Base-by-base conservation (phyloP, 2,888 invertebrate species). In the Uloborus plumipes region DNA sequence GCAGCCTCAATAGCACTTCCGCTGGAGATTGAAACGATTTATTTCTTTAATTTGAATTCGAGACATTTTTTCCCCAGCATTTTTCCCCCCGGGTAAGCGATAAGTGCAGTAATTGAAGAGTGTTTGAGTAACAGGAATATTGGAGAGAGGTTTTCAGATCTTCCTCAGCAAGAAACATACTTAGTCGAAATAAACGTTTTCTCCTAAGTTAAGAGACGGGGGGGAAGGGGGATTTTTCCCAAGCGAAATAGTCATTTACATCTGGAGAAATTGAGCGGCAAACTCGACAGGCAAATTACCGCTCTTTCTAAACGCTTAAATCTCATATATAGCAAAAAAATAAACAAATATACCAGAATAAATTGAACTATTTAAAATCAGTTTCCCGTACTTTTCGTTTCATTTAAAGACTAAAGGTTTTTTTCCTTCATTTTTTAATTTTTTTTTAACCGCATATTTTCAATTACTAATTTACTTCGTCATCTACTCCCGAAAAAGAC, bases 11-110 rank as follows among this genome's bases (percentile, higher is more conserved):
- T 74, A 64, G 75, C 81, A 74, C 81, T 81, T 81, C 81, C 75
- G 75, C 51, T 64, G 70, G 59, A 81, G 74, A 81, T 70, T 81
- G 81, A 75, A 81, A 71, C 75, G 75, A 81, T 81, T 81, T 81
- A 81, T 75, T 75, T 74, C 81, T 81, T 81, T 81, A 75, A 81
- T 81, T 81, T 81, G 81, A 81, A 81, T 81, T 75, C 75, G 55
- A 70, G 65, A 53, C 31, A 49, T 62, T 59, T 14, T 71, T 78
- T 62, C 22, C 55, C 58, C 64, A 15, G 26, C 26, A 55, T 39
- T 53, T 16, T 47, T 26, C 59, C 51, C 51, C 50, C 65, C 20
- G 3, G n/a, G 18, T 31, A 55, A 71, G 75, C 75, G 81, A 70
- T 70, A 81, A 81, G 81, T 70, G 75, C 55, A 64, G 70, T 81